Evolutionary conservation across 1,140 invertebrate species (phyloP).

Genomic region (Armadillidium nasatum): DNA sequence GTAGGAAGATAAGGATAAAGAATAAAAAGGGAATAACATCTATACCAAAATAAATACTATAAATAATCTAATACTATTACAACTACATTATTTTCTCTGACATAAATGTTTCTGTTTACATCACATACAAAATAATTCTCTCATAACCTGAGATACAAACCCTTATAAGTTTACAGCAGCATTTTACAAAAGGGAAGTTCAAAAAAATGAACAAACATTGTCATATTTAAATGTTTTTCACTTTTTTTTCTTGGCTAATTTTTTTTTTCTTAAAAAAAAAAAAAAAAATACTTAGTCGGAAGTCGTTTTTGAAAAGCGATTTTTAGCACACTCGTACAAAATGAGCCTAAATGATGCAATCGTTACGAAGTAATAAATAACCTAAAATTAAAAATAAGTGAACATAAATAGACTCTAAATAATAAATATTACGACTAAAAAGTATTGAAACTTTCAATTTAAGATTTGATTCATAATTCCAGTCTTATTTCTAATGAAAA

Average conservation of each 20-base stretch:
- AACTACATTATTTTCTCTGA: not conserved
- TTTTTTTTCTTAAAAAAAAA: not conserved
- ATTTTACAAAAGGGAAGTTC: not conserved
- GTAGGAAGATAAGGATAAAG: not conserved
- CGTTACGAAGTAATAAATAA: no score
- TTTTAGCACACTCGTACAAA: not conserved
- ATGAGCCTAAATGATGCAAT: not conserved
- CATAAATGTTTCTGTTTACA: not conserved
- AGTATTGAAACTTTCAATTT: not conserved
- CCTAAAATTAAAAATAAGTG: not conserved
- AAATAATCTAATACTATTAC: not conserved
- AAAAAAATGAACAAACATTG: not conserved
- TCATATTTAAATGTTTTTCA: not conserved
- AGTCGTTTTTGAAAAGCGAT: no score
- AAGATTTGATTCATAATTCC: not conserved
- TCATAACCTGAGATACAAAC: conserved; percentile 7
- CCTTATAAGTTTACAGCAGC: conserved; percentile 1
- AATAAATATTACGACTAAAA: not conserved
- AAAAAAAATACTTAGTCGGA: not conserved
- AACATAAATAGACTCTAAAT: not conserved
- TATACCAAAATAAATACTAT: conserved; percentile 7
- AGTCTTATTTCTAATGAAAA: not conserved
- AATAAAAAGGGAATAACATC: not conserved
- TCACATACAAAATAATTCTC: not conserved
- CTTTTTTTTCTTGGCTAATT: not conserved